These are phyloP conservation scores for Camelus bactrianus DNA, from an alignment of 2,113 vertebrate genomes.

Conservation along the genomic window DNA sequence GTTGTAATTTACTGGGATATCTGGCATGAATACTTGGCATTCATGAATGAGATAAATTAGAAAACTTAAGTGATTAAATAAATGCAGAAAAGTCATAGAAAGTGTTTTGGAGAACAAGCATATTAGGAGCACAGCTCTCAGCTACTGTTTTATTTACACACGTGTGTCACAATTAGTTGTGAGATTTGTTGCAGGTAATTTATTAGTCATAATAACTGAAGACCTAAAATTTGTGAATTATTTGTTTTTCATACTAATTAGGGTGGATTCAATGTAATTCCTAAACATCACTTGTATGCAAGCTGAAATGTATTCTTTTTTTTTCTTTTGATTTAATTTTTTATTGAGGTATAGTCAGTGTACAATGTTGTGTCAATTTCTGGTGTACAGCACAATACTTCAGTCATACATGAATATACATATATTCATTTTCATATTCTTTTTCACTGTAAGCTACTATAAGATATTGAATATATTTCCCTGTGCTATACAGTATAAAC, in stretches of 20 bases:
- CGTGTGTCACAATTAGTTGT: background rate
- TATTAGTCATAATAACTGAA: slow-evolving; percentile 22
- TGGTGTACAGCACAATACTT: too few relatives aligned
- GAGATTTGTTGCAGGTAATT: background rate
- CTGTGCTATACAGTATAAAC: too few relatives aligned
- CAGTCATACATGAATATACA: too few relatives aligned
- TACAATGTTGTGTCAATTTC: too few relatives aligned
- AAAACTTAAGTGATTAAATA: background rate
- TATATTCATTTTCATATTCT: too few relatives aligned
- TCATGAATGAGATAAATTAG: slow-evolving; percentile 27
- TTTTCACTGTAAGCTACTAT: too few relatives aligned
- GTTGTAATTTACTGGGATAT: background rate
- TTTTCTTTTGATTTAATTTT: too few relatives aligned
- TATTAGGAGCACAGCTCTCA: background rate
- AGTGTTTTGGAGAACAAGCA: background rate
- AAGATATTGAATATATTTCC: too few relatives aligned
- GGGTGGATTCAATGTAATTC: background rate
- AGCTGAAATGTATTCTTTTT: background rate
- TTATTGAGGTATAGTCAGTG: too few relatives aligned
- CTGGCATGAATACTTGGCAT: background rate
- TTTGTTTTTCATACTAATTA: background rate
- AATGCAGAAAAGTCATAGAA: background rate
- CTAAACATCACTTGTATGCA: background rate
- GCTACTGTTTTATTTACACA: background rate
- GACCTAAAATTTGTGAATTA: background rate